A percentile compares a stretch with the other conserved stretches of the same genome.
These are phyloP conservation scores for Neoaliturus tenellus DNA, from an alignment of 2,888 invertebrate genomes.

Conservation along the genomic window DNA sequence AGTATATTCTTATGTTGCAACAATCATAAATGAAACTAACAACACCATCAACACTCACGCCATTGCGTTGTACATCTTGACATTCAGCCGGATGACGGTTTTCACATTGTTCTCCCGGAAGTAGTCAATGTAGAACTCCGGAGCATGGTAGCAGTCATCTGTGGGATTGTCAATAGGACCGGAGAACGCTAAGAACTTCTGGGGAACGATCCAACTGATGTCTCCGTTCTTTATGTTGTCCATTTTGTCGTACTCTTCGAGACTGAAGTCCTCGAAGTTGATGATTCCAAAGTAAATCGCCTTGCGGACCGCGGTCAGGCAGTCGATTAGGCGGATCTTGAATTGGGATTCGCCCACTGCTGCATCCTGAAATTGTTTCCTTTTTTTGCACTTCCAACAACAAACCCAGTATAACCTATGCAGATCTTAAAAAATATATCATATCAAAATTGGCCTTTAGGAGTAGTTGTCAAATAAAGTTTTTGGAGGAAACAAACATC, in stretches of 20 bases:
- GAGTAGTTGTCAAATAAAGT: too few species aligned
- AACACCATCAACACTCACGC: too few species aligned
- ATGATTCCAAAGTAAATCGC: constrained; percentile 93
- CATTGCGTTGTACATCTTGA: constrained; percentile 93
- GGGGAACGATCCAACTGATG: constrained; percentile 98
- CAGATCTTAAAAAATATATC: too few species aligned
- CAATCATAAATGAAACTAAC: too few species aligned
- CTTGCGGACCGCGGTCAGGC: constrained; percentile 89
- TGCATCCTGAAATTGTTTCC: constrained; percentile 53
- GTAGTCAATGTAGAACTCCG: constrained; percentile 95
- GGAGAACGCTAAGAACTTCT: constrained; percentile 97
- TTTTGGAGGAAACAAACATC: too few species aligned
- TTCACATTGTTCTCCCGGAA: constrained; percentile 90
- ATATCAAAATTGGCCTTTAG: too few species aligned
- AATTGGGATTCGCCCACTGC: constrained; percentile 74
- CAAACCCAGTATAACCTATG: too few species aligned
- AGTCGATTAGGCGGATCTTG: constrained; percentile 92
- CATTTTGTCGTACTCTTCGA: constrained; percentile 97
- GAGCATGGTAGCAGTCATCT: constrained; percentile 88
- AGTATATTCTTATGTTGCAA: too few species aligned
- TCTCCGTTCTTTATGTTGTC: constrained; percentile 97
- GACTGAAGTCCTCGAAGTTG: constrained; percentile 94
- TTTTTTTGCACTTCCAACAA: too few species aligned
- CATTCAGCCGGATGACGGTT: constrained; percentile 90
- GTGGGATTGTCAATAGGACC: constrained; percentile 79